Evolutionary conservation across 35 echinoderm and acorn worm species (phyloP).

Genomic region (Diadema setosum): DNA sequence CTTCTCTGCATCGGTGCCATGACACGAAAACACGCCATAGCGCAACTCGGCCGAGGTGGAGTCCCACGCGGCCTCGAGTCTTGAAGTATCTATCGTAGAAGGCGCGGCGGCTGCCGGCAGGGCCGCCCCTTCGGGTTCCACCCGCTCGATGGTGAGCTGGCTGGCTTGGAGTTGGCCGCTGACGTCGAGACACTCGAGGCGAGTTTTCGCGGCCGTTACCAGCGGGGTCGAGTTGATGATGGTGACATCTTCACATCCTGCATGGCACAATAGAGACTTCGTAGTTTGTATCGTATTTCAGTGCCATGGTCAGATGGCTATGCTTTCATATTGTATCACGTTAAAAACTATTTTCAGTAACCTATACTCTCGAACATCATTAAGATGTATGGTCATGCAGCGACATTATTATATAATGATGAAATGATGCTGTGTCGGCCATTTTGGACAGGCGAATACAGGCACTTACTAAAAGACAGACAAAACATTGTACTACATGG

Average conservation of each 20-base stretch:
- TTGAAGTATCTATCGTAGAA: background rate
- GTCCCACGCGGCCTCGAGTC: background rate
- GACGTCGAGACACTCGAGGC: constrained; percentile 17
- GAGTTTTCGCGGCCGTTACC: background rate
- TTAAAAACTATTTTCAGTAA: too few relatives aligned
- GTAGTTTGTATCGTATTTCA: too few relatives aligned
- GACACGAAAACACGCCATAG: constrained; percentile 25
- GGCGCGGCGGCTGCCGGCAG: background rate
- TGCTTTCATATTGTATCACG: too few relatives aligned
- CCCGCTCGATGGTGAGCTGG: background rate
- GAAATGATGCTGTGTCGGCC: too few relatives aligned
- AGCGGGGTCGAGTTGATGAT: constrained; percentile 64
- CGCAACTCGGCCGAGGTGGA: background rate
- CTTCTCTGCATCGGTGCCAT: background rate
- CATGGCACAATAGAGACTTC: too few relatives aligned
- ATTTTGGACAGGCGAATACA: too few relatives aligned
- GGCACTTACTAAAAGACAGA: too few relatives aligned
- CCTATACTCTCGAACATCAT: too few relatives aligned
- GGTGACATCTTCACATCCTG: constrained; percentile 28
- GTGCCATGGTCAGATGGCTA: too few relatives aligned
- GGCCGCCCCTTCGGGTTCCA: background rate
- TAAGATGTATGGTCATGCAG: too few relatives aligned
- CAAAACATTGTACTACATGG: too few relatives aligned
- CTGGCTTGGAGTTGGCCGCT: background rate
- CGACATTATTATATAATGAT: too few relatives aligned